Evolutionary conservation across 2,888 invertebrate species (phyloP), one percentile per base, ranked within the genome.

Genomic region (Pyrocoelia pectoralis): DNA sequence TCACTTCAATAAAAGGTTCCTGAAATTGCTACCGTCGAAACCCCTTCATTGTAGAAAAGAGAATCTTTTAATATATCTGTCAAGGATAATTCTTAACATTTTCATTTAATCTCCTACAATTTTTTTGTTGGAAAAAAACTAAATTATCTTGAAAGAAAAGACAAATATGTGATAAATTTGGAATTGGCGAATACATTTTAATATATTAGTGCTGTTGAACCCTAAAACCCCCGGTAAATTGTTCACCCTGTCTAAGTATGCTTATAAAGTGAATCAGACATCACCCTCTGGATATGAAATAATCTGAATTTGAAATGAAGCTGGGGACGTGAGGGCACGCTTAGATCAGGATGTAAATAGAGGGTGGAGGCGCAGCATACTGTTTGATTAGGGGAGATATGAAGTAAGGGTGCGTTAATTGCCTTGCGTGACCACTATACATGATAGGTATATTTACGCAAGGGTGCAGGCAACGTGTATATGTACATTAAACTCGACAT

Each of bases 361-460:
- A 57, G 67, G 61, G 65, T 62, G 65, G 59, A 59, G 54, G 29
- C 28, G 53, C 56, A 66, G 68, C 65, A 65, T 68, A 60, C 66
- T 72, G 72, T 68, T 67, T 73, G 72, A 72, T 73, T 73, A 74
- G 74, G 71, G 72, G 72, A 73, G 74, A 75, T 75, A 71, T 72
- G 71, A 70, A 66, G 69, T 68, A 69, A 74, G 77, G 76, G 77
- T 74, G 76, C 75, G 77, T 77, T 77, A 77, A 77, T 77, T 77
- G 77, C 75, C 73, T 70, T 70, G 73, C 64, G 64, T 64, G 64
- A 64, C 64, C 64, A 60, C 59, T 60, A 52, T 60, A 60, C 64
- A 64, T 64, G 64, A 64, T 60, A 59, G 59, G 64, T 60, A 56
- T 64, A 59, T 64, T 64, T 64, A 60, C 51, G 58, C 54, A 50